A percentile compares a stretch with the other conserved stretches of the same genome.
Conservation (phyloP, 2,888 invertebrate genomes). For the Pollenia griseotomentosa region DNA sequence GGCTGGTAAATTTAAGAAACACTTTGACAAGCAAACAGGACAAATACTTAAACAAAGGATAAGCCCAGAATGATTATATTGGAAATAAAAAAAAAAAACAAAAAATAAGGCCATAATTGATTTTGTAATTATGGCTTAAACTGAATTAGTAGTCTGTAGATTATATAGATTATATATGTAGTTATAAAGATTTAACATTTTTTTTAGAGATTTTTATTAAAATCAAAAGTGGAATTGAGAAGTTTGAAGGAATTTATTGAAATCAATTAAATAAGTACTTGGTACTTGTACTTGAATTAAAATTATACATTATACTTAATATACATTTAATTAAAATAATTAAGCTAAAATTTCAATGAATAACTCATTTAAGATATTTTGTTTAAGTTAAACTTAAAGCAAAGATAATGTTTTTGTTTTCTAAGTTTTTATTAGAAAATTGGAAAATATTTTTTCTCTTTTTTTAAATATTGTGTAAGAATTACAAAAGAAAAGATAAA, state of each 20-base stretch:
- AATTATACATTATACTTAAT: no score
- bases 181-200: slow-evolving; percentile 12
- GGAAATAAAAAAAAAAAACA: neutral
- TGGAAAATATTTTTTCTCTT: slow-evolving; percentile 26
- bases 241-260: slow-evolving; percentile 26
- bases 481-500: neutral
- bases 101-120: slow-evolving; percentile 60
- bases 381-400: slow-evolving; percentile 45
- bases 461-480: no score
- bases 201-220: slow-evolving; percentile 26
- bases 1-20: slow-evolving; percentile 67
- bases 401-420: slow-evolving; percentile 68
- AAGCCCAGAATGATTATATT: slow-evolving; percentile 51
- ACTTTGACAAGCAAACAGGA: slow-evolving; percentile 53
- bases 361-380: slow-evolving; percentile 62
- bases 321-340: no score
- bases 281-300: slow-evolving; percentile 2
- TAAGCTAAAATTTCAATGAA: neutral
- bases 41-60: slow-evolving; percentile 43
- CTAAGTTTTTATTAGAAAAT: slow-evolving; percentile 70
- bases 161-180: neutral
- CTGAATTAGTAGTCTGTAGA: slow-evolving; percentile 52
- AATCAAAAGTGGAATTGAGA: neutral
- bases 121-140: slow-evolving; percentile 68
- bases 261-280: slow-evolving; percentile 28